Evolutionary conservation across 2,113 vertebrate genomes (phyloP).

Genomic region (Gavia stellata): DNA sequence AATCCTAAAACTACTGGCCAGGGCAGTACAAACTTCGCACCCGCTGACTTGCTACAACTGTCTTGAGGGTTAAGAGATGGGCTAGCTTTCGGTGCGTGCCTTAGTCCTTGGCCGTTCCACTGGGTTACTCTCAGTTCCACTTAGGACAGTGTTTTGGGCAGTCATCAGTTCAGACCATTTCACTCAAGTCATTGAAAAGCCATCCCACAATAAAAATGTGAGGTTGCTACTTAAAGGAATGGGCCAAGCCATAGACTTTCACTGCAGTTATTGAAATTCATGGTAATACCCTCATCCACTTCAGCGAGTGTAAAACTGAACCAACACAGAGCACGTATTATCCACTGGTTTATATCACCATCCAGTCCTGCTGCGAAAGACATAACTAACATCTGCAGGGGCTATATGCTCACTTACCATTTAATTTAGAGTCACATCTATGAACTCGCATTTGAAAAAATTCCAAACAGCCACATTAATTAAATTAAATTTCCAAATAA

Average conservation of each 20-base stretch:
- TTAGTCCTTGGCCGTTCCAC: not conserved
- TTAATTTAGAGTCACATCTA: not conserved
- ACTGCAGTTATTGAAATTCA: not conserved
- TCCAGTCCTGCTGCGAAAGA: not conserved
- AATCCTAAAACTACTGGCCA: not conserved
- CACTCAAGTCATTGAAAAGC: not conserved
- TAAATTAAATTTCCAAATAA: slow-evolving; percentile 9
- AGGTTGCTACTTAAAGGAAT: not conserved
- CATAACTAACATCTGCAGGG: not conserved
- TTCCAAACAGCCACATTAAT: not conserved
- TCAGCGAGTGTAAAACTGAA: not conserved
- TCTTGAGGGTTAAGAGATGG: not conserved
- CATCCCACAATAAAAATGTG: not conserved
- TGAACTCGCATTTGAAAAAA: not conserved
- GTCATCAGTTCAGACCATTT: not conserved
- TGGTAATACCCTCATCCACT: not conserved
- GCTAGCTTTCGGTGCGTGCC: not conserved
- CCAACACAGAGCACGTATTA: not conserved
- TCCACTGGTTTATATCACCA: not conserved
- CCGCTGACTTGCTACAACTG: not conserved
- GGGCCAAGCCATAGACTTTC: not conserved
- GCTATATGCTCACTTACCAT: not conserved
- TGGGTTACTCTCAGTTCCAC: not conserved
- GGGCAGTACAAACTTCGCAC: not conserved
- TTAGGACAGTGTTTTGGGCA: not conserved